phyloP scores from a whole-genome alignment of 2,113 vertebrate species.

The Rynchops niger region DNA sequence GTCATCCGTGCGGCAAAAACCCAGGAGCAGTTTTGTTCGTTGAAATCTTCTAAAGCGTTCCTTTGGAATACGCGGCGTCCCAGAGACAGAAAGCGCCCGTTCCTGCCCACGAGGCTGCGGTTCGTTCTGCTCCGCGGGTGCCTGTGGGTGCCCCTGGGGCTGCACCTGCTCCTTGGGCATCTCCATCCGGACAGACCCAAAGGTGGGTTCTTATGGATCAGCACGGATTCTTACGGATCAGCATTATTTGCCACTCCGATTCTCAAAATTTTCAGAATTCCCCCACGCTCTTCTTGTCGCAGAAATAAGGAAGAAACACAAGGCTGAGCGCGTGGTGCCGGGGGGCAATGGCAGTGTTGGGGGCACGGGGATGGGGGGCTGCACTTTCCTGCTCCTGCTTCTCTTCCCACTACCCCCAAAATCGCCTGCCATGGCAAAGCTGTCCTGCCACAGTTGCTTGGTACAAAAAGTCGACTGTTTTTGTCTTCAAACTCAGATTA shows the following conservation, averaged over 20 bases:
- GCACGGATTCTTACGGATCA: rapidly evolving
- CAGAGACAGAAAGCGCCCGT: not conserved
- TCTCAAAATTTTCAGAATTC: not conserved
- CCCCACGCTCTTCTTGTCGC: not conserved
- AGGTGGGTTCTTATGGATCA: rapidly evolving
- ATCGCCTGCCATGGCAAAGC: not conserved
- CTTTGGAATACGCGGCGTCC: not conserved
- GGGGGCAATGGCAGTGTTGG: not conserved
- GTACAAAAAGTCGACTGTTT: not conserved
- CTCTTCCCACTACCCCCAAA: not conserved
- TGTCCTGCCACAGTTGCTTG: not conserved
- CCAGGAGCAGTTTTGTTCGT: not conserved
- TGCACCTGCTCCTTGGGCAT: not conserved
- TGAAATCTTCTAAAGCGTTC: not conserved
- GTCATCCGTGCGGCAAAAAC: not conserved
- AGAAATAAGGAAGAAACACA: not conserved
- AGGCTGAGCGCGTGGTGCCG: rapidly evolving
- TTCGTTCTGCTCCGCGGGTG: not conserved
- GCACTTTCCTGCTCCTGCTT: rapidly evolving
- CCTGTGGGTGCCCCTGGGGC: rapidly evolving
- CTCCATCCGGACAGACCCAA: rapidly evolving
- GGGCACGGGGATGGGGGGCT: not conserved
- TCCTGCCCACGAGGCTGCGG: not conserved
- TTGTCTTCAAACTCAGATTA: not conserved
- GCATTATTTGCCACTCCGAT: not conserved